Evolutionary conservation across 1,140 invertebrate genomes (phyloP), one percentile per base, ranked within the genome.

Genomic region (Macrocentrus cingulum): DNA sequence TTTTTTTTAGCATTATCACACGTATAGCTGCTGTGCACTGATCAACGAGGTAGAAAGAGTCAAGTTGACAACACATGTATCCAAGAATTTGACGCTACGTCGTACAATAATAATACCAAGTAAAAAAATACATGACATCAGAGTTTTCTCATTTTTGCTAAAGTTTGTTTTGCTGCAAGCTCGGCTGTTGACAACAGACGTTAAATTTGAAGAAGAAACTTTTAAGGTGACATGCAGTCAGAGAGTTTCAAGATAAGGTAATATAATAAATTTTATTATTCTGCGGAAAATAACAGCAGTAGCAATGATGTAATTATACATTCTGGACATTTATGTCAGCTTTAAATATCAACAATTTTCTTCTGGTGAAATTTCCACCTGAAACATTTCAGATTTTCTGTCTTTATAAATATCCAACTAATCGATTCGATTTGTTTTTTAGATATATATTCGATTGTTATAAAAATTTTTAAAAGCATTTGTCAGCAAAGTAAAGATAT

Each of bases 81-180:
- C n/a, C 4, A 39, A 39, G 8, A 39, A 39, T 39, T 39, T 39
- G 36, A 39, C 36, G 36, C 36, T 39, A 2, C 15, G 4, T 15
- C 4, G 13, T 13, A n/a, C 15, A 2, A n/a, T 11, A n/a, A 2
- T 39, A 39, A 39, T 39, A 39, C 25, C 25, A 11, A 39, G 36
- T n/a, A 39, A 39, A 11, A 39, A 39, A 13, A 13, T 11, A 15
- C 8, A 39, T 3, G 15, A 13, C 8, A 8, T 13, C 13, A 15
- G 36, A 39, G 36, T 39, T 39, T 39, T 39, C 36, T 39, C 36
- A 39, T 39, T 39, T 39, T 39, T 39, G 36, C 13, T 3, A 13
- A 13, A 39, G 36, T 39, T 39, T 39, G 3, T 39, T 39, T 8
- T 11, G 36, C 36, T 39, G 36, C 13, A 13, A 8, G 8, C 7